Base-by-base conservation (phyloP, 2,797 vertebrate species). In the Mormyrops attenuatus region DNA sequence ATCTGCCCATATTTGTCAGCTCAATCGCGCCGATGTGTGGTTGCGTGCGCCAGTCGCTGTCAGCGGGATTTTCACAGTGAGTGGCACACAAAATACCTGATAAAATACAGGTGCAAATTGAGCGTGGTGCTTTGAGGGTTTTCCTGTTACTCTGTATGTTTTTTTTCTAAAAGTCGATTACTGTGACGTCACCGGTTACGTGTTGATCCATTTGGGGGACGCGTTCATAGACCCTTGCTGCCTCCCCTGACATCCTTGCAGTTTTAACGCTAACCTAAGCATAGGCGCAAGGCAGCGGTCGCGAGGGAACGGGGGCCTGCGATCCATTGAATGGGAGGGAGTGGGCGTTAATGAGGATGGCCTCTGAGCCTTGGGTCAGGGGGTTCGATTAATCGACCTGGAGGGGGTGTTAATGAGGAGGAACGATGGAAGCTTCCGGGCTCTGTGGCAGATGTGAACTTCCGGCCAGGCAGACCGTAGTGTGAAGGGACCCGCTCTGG, bases 371-470 rank as follows among this genome's bases (percentile, higher is more conserved):
- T n/a, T n/a, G n/a, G n/a, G 88, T 90, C 88, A 92, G 92, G 93
- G 90, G 90, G 92, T 89, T 95, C 94, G 94, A 95, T 95, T 89
- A 92, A 93, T 93, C 90, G 84, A 92, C 93, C 92, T 91, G 91
- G 90, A 91, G 88, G 88, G 90, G 88, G 93, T 93, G 93, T 94
- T 95, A 95, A 96, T 94, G 92, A 94, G 93, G 91, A 91, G 92
- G 93, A 91, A 85, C 90, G 90, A 90, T 90, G 77, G 66, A 89
- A 90, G 91, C 88, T 89, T 57, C 20, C 63, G 90, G 91, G 89
- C 92, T 92, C 90, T 90, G 92, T 89, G 20, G 87, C 80, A 84
- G 7, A 73, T 47, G 88, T 50, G 66, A 88, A 89, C 49, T 91
- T 90, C 91, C 91, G 90, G 90, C 92, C 66, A 90, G 93, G 93